A percentile compares a stretch with the other conserved stretches of the same genome.
These are phyloP conservation scores for Typhlichthys eigenmanni DNA, from an alignment of 2,797 vertebrate genomes.

Conservation along the genomic window DNA sequence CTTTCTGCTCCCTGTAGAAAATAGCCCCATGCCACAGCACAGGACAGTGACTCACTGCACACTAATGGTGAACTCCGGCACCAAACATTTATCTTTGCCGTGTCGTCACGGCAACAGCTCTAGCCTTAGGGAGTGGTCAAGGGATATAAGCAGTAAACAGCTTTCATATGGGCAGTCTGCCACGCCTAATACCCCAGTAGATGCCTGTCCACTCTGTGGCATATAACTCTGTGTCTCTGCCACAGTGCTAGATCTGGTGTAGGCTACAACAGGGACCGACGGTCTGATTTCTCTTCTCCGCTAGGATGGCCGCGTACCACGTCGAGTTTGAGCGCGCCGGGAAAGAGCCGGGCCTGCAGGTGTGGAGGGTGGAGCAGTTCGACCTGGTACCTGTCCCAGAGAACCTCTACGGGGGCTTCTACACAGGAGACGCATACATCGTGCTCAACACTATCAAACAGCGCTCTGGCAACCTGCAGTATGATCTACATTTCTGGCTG, in stretches of 20 bases:
- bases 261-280: not conserved
- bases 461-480: conserved; percentile 89
- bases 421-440: conserved; percentile 92
- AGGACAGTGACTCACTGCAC: conserved; percentile 51
- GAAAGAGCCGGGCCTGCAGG: conserved; percentile 88
- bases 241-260: not conserved
- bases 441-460: conserved; percentile 94
- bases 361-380: conserved; percentile 96
- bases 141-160: not conserved
- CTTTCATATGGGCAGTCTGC: conserved; percentile 5
- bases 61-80: conserved; percentile 54
- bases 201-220: not conserved
- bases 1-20: conserved; percentile 39
- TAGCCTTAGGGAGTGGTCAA: conserved; percentile 37
- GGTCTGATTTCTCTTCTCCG: conserved; percentile 22
- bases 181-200: not conserved
- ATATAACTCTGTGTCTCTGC: conserved; percentile 17
- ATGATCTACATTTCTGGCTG: conserved; percentile 96
- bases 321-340: conserved; percentile 90
- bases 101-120: conserved; percentile 47
- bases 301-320: conserved; percentile 89
- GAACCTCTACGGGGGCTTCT: conserved; percentile 92
- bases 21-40: conserved; percentile 18
- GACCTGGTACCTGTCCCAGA: conserved; percentile 91
- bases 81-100: conserved; percentile 48